phyloP scores from a whole-genome alignment of 2,888 invertebrate species.

The Helleia helle region DNA sequence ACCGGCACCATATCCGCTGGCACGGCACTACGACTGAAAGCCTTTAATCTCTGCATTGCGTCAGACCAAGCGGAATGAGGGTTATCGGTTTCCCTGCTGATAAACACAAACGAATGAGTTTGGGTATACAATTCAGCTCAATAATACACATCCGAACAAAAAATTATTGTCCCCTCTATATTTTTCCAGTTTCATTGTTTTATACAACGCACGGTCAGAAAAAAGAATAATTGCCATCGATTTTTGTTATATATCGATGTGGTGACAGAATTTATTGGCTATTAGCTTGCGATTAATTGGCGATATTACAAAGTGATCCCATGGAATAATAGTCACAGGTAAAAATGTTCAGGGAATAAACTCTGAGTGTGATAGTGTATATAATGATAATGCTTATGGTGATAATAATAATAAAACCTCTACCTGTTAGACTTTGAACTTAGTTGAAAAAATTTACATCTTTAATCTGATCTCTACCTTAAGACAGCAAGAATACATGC shows the following conservation, averaged over 20 bases:
- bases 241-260: conserved; percentile 47
- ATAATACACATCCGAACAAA: conserved; percentile 53
- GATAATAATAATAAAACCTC: too few species aligned
- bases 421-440: too few species aligned
- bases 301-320: not conserved
- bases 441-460: too few species aligned
- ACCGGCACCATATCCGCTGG: conserved; percentile 43
- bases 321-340: not conserved
- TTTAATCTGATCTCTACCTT: too few species aligned
- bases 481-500: too few species aligned
- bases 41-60: conserved; percentile 70
- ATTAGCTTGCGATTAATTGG: conserved; percentile 43
- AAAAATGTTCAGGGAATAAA: not conserved
- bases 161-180: conserved; percentile 53
- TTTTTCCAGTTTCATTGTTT: conserved; percentile 37
- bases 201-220: conserved; percentile 27
- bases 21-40: conserved; percentile 51
- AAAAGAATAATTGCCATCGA: conserved; percentile 40
- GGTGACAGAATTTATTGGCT: conserved; percentile 47
- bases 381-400: too few species aligned
- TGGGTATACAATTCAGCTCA: conserved; percentile 41
- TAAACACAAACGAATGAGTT: conserved; percentile 64
- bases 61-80: conserved; percentile 64
- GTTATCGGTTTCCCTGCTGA: conserved; percentile 63
- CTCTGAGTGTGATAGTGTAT: too few species aligned